Base-by-base conservation (phyloP, 2,797 vertebrate genomes). In the Falco naumanni region DNA sequence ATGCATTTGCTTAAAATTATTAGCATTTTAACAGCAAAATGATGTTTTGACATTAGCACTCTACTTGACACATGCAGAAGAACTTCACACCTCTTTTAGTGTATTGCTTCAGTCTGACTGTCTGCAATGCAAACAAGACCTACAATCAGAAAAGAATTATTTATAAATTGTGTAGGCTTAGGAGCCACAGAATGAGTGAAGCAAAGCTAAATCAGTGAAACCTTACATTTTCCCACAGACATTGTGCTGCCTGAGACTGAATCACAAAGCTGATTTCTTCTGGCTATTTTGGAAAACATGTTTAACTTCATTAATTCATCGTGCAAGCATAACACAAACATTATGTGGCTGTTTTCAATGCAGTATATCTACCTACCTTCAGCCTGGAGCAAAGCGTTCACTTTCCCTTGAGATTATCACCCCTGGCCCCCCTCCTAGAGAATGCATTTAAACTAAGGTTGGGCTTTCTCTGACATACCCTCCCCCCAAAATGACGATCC, bases 81-180 rank as follows among this genome's bases (percentile, higher is more conserved):
- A n/a, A 77, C 93, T 96, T 96, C 82, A 83, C 56, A 56, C 56
- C 48, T 77, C 48, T 92, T 79, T 80, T n/a, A 39, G 57, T 80
- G 34, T 60, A 74, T 63, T 77, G 5, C 78, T 89, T 94, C 95
- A 88, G 76, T 83, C n/a, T 90, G 70, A 87, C 78, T 89, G 65
- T 33, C 60, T 88, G 93, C 20, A 56, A 37, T 53, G 31, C 41
- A 89, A 91, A 83, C 51, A 89, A 87, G 60, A 87, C 57, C 34
- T 78, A 74, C 34, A 83, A 75, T 48, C 74, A 89, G 86, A 71
- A 84, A 72, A 84, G 7, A 69, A 60, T 83, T 95, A 92, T 95
- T 94, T 94, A 87, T 85, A 83, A 89, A 90, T 54, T 16, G n/a
- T 1, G 48, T 93, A 83, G 93, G 79, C 50, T 94, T 94, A 68